A percentile compares a stretch with the other conserved stretches of the same genome.
These are phyloP conservation scores for Linepithema humile DNA, from an alignment of 1,140 invertebrate genomes.

Conservation along the genomic window DNA sequence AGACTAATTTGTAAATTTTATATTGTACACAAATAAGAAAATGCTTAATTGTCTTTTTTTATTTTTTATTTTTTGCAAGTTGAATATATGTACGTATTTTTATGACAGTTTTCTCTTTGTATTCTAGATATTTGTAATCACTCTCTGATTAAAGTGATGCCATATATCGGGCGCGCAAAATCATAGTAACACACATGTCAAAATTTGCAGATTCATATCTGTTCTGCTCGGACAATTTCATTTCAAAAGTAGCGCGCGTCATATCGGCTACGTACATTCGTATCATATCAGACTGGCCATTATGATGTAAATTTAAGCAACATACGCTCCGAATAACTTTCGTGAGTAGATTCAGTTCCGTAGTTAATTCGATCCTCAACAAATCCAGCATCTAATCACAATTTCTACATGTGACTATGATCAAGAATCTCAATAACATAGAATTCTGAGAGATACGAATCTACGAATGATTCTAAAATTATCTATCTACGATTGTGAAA, in stretches of 20 bases:
- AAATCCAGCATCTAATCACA: constrained; percentile 21
- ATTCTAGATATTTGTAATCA: not conserved
- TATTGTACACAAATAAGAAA: not conserved
- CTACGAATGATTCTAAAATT: not conserved
- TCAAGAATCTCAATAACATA: not conserved
- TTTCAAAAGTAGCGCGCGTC: constrained; percentile 40
- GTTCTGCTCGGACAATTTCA: constrained; percentile 48
- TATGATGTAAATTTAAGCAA: constrained; percentile 55
- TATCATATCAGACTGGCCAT: constrained; percentile 24
- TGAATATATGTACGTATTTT: not conserved
- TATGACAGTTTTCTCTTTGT: not conserved
- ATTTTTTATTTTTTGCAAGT: not conserved
- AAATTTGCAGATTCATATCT: constrained; percentile 45
- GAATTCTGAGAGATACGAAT: not conserved
- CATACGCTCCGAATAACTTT: constrained; percentile 16
- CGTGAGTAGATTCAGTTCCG: constrained; percentile 21
- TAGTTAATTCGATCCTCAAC: constrained; percentile 10
- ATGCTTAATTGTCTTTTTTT: not conserved
- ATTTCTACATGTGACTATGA: not conserved
- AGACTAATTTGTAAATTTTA: not conserved
- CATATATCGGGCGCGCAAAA: not conserved
- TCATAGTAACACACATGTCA: not conserved
- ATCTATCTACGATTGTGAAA: not conserved
- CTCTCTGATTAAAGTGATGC: not conserved
- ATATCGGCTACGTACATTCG: constrained; percentile 26